These are phyloP conservation scores for Chloroceryle amazona DNA, from an alignment of 2,797 vertebrate species.

Conservation along the genomic window DNA sequence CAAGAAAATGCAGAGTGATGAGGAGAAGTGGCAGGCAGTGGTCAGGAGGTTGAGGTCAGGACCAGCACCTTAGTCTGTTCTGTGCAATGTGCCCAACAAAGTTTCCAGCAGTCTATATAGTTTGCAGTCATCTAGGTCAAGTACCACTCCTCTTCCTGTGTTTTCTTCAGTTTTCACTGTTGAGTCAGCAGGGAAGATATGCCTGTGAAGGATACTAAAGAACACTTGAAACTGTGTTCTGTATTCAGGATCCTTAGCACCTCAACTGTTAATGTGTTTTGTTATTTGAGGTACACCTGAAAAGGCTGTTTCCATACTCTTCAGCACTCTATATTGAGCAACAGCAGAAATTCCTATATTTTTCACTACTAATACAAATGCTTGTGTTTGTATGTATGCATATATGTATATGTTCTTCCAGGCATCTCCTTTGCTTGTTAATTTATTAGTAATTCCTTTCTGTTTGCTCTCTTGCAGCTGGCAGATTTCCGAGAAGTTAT, in stretches of 20 bases:
- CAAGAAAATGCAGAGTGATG: background rate
- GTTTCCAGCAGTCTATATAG: background rate
- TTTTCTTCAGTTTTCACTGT: background rate
- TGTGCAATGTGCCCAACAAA: background rate
- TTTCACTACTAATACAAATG: background rate
- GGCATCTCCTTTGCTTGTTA: background rate
- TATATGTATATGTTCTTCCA: background rate
- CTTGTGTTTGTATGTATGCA: background rate
- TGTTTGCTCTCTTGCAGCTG: conserved; percentile 80
- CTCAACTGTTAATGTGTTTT: background rate
- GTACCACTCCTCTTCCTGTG: background rate
- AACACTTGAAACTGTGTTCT: background rate
- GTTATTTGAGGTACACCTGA: background rate
- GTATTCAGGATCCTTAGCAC: background rate
- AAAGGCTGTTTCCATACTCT: background rate
- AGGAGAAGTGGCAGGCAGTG: background rate
- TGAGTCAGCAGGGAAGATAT: background rate
- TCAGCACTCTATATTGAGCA: background rate
- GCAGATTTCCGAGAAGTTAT: conserved; percentile 88
- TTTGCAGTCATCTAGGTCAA: background rate
- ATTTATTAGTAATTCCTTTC: background rate
- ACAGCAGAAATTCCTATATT: background rate
- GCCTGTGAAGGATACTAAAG: background rate
- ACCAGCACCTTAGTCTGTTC: background rate
- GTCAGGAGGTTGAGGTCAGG: background rate